Evolutionary conservation across 2,888 invertebrate species (phyloP), one percentile per base, ranked within the genome.

Genomic region (Melipona bicolor): DNA sequence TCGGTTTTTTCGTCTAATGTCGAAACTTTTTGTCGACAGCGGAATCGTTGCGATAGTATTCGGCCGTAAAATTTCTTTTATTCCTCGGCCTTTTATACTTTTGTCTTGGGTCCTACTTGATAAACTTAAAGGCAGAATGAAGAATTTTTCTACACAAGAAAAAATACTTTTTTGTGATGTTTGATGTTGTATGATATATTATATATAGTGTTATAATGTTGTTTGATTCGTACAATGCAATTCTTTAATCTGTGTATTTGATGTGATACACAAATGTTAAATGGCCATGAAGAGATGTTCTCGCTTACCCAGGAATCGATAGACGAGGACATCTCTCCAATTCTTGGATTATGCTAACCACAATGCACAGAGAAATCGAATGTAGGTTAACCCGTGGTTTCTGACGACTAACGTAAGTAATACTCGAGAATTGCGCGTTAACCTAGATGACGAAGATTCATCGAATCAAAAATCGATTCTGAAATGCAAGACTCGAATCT

Each of bases 341-440:
- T 80, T 85, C 82, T 85, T 84, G 84, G 81, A 84, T 89, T 90
- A 88, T 85, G 80, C 32, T 85, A 81, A 83, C 84, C 80, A 81
- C 85, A 84, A 81, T 68, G 43, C 73, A 50, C 32, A 83, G 77
- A 36, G 79, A 85, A 87, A 83, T 88, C 79, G 74, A 85, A 91
- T 90, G 83, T 87, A 84, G 89, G 84, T 81, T 86, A 86, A 81
- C 74, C 73, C 83, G 90, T 27, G 87, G 90, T 87, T 81, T 77
- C 43, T 67, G 43, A 52, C 67, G 71, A 69, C 68, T 61, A 76
- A 43, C 11, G 43, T 43, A 43, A 72, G 79, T 62, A 73, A 73
- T 73, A 81, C 76, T 11, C 11, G 32, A 59, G 32, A 67, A 67
- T 59, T 62, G 59, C 61, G 68, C 50, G 77, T 76, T 49, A 49